Base-by-base conservation (phyloP, 2,888 invertebrate genomes). In the Trichopria drosophilae region DNA sequence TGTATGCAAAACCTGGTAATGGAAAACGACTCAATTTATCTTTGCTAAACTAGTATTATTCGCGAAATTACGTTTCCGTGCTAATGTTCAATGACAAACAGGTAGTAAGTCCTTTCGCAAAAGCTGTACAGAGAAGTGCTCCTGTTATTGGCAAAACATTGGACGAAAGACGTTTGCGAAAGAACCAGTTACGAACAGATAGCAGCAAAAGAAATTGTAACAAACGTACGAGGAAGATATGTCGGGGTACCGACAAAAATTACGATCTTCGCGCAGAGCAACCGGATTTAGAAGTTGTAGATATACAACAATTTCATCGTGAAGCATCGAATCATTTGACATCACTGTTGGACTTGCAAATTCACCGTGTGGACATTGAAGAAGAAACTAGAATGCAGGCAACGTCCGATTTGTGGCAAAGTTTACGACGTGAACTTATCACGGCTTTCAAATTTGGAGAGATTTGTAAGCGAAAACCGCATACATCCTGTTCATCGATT, bases 381-480 rank as follows among this genome's bases (percentile, higher is more conserved):
- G 6, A 6, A 5, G 28, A 48, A 15, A 60, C 60, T 6, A 44
- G 39, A 22, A 37, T 42, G 9, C 59, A 60, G 47, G 36, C 31
- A 6, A 12, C 23, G 6, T 41, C 19, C 10, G 32, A 46, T 4
- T 40, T 34, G 13, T 63, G 59, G 61, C 28, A 32, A 10, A 9
- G 45, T 15, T 43, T 50, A 26, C 47, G 55, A 32, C 43, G 31
- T 35, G 23, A 47, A 7, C 32, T 61, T 26, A 22, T 62, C 16
- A 61, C 61, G 4, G 51, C 59, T 19, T 59, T 58, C 1, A 48
- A 59, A 45, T 62, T 61, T 47, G 54, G 53, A 13, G 12, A 19
- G 12, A 31, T 57, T 15, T 55, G 51, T 31, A 37, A 44, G 1
- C 45, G 23, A 39, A 37, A 36, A 47, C n/a, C 6, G 16, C 36